These are phyloP conservation scores for Gobionotothen gibberifrons DNA, from an alignment of 2,797 vertebrate species.

Conservation along the genomic window DNA sequence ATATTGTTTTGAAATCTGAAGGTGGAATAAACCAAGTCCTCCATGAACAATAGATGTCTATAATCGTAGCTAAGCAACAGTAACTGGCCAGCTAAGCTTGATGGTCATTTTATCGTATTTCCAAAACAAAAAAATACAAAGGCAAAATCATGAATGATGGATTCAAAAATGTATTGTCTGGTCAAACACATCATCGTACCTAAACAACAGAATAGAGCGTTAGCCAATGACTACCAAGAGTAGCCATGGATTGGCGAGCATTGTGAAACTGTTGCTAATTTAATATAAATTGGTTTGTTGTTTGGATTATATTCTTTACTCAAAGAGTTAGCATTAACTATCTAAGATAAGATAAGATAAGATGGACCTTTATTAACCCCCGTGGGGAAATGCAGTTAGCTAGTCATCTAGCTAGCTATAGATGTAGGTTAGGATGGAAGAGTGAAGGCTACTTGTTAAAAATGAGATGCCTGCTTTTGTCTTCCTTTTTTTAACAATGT, in stretches of 20 bases:
- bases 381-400: no score
- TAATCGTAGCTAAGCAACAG: neutral
- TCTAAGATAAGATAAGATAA: no score
- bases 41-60: neutral
- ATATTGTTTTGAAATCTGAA: slow-evolving; percentile 2
- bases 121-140: neutral
- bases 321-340: neutral
- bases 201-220: no score
- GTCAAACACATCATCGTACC: no score
- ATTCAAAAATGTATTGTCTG: neutral
- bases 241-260: no score
- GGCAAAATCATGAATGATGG: neutral
- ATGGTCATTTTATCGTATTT: neutral
- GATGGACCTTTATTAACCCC: no score
- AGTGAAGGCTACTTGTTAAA: neutral
- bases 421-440: neutral
- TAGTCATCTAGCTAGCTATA: neutral
- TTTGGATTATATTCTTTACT: neutral
- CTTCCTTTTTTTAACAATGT: no score
- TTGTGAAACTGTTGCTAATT: no score
- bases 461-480: neutral
- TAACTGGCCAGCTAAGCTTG: neutral
- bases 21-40: neutral
- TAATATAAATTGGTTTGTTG: no score
- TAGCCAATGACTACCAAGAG: no score